Conservation (phyloP, 2,113 vertebrate genomes). For the Oryzias javanicus region DNA sequence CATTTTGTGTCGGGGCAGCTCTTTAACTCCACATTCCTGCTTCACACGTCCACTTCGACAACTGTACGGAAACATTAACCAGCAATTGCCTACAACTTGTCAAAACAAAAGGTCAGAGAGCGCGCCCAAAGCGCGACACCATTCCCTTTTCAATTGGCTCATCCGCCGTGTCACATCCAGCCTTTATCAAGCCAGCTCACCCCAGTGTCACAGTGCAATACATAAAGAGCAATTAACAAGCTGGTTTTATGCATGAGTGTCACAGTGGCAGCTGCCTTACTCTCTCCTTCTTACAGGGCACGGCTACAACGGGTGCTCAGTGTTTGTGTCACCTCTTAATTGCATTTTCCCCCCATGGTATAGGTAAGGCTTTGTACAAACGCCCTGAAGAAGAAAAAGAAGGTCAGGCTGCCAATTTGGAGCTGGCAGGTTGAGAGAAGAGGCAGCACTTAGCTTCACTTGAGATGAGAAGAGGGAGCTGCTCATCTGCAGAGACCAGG, state of each 20-base stretch:
- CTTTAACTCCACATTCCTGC: conserved; percentile 1
- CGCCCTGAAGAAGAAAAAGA: conserved; percentile 70
- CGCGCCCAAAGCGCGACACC: conserved; percentile 38
- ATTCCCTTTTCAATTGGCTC: conserved; percentile 39
- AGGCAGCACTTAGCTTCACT: conserved; percentile 73
- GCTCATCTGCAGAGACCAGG: conserved; percentile 68
- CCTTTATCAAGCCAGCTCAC: conserved; percentile 41
- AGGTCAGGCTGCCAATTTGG: conserved; percentile 77
- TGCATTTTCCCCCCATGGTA: conserved; percentile 67
- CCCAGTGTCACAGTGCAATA: conserved; percentile 53
- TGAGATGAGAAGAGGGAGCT: conserved; percentile 58
- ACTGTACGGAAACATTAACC: conserved; percentile 16
- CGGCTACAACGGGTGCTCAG: conserved; percentile 68
- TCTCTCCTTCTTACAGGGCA: conserved; percentile 49
- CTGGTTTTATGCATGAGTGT: conserved; percentile 57
- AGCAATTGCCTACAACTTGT: conserved; percentile 42
- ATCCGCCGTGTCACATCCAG: conserved; percentile 40
- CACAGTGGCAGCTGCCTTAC: conserved; percentile 56
- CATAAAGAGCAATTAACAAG: conserved; percentile 66
- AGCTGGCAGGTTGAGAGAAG: conserved; percentile 69
- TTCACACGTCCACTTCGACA: conserved; percentile 19
- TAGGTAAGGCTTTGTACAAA: conserved; percentile 69
- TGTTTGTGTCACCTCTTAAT: conserved; percentile 78
- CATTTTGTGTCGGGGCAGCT: not conserved
- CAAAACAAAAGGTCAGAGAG: conserved; percentile 52